Percentiles rank a stretch among this genome's conserved stretches.
Evolutionary conservation across 2,113 vertebrate species (phyloP).

Genomic region (Mystacornis crossleyi): DNA sequence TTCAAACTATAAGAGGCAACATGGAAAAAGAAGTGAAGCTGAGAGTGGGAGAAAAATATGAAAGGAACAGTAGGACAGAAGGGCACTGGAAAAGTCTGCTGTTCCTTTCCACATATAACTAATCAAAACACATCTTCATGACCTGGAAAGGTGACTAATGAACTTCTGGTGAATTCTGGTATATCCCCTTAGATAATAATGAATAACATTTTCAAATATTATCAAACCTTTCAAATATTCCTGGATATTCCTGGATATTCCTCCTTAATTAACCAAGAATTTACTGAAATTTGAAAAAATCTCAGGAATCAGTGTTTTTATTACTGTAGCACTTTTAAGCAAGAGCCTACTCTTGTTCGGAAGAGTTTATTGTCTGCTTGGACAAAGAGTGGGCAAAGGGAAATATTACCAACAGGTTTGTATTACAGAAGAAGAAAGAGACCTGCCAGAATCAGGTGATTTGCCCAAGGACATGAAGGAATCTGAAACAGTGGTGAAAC

Average conservation of each 20-base stretch:
- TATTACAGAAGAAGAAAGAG: background rate
- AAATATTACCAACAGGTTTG: background rate
- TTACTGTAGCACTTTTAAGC: background rate
- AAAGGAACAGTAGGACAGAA: constrained; percentile 3
- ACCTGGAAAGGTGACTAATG: background rate
- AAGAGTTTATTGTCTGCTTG: background rate
- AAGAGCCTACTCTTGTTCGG: background rate
- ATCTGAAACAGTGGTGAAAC: background rate
- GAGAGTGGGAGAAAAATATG: constrained; percentile 17
- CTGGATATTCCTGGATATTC: background rate
- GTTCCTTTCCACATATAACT: background rate
- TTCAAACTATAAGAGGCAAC: constrained; percentile 33
- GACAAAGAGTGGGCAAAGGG: background rate
- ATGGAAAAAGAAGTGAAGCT: constrained; percentile 44
- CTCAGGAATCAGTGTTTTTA: background rate
- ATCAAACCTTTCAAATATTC: background rate
- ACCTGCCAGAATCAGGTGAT: background rate
- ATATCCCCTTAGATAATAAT: background rate
- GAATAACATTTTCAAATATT: background rate
- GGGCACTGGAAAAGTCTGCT: background rate
- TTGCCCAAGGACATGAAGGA: background rate
- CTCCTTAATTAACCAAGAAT: background rate
- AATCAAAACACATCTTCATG: background rate
- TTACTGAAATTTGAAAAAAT: background rate
- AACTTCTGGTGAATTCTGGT: background rate